Conservation (phyloP, 2,797 vertebrate species). For the Poeciliopsis turneri region DNA sequence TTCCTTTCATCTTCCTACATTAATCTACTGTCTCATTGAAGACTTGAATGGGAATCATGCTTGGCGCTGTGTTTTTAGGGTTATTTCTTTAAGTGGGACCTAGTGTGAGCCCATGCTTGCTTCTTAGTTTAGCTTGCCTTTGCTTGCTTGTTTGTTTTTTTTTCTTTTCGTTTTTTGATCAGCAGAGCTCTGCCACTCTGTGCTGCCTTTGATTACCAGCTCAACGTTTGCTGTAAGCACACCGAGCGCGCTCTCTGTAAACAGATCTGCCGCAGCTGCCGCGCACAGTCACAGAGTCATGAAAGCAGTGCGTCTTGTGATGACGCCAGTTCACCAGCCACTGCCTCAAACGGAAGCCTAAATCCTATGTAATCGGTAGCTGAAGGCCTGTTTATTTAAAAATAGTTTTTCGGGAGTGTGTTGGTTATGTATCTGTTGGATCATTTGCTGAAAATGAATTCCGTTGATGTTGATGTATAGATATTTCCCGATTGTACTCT, state of each 20-base stretch:
- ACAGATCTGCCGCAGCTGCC: constrained; percentile 52
- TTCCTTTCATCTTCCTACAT: constrained; percentile 14
- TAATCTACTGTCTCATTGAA: constrained; percentile 33
- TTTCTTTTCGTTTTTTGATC: constrained; percentile 21
- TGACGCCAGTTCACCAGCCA: constrained; percentile 1
- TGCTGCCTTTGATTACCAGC: constrained; percentile 49
- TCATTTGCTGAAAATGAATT: background rate
- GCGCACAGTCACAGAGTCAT: constrained; percentile 13
- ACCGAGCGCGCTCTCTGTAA: constrained; percentile 12
- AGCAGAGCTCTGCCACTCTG: constrained; percentile 18
- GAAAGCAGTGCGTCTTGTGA: constrained; percentile 18
- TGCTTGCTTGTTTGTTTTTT: background rate
- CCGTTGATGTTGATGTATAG: background rate
- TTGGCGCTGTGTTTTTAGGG: constrained; percentile 17
- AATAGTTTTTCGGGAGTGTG: background rate
- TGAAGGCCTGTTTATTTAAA: background rate
- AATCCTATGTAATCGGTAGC: background rate
- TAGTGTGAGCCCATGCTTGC: constrained; percentile 10
- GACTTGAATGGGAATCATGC: constrained; percentile 13
- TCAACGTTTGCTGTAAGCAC: constrained; percentile 45
- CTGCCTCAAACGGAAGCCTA: constrained; percentile 17
- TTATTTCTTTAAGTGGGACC: constrained; percentile 5
- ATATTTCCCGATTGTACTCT: constrained; percentile 18
- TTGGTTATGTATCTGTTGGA: background rate
- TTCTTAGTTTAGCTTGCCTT: constrained; percentile 30